A percentile compares a stretch with the other conserved stretches of the same genome.
Conservation (phyloP, 2,113 vertebrate genomes). For the Stigmatopora argus region DNA sequence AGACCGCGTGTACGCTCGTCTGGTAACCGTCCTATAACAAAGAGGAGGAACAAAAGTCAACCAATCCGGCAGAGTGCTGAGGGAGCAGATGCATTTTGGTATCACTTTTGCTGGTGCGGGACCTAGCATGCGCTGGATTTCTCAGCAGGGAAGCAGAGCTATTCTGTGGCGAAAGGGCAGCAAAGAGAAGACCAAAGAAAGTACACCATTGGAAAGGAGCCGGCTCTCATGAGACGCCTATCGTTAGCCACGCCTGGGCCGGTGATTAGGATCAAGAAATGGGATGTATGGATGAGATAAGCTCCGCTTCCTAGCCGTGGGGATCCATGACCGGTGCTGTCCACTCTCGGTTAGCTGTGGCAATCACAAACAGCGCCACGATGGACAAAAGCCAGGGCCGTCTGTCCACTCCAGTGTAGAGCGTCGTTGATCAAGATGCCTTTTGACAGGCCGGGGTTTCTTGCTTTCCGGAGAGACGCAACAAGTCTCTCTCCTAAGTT, state of each 20-base stretch:
- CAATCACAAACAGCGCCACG: constrained; percentile 20
- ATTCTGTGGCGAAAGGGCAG: constrained; percentile 36
- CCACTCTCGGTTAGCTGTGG: constrained; percentile 7
- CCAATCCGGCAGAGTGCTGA: no score
- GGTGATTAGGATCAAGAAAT: constrained; percentile 50
- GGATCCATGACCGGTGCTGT: constrained; percentile 31
- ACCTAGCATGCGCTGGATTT: no score
- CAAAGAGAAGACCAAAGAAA: constrained; percentile 34
- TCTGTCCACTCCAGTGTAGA: neutral
- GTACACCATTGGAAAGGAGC: constrained; percentile 35
- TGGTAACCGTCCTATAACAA: no score
- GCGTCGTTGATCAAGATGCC: no score
- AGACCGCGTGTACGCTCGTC: neutral
- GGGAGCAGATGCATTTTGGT: no score
- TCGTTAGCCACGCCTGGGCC: constrained; percentile 38
- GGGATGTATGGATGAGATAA: constrained; percentile 64
- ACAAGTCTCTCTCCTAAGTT: neutral
- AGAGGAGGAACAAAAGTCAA: constrained; percentile 1
- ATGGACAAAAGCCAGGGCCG: neutral
- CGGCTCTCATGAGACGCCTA: constrained; percentile 48
- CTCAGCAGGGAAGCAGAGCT: constrained; percentile 26
- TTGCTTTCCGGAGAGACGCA: no score
- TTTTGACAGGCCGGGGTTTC: no score
- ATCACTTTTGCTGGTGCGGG: no score
- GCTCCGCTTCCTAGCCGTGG: constrained; percentile 45